phyloP scores from a whole-genome alignment of 2,113 vertebrate genomes.

The Haliaeetus leucogaster region DNA sequence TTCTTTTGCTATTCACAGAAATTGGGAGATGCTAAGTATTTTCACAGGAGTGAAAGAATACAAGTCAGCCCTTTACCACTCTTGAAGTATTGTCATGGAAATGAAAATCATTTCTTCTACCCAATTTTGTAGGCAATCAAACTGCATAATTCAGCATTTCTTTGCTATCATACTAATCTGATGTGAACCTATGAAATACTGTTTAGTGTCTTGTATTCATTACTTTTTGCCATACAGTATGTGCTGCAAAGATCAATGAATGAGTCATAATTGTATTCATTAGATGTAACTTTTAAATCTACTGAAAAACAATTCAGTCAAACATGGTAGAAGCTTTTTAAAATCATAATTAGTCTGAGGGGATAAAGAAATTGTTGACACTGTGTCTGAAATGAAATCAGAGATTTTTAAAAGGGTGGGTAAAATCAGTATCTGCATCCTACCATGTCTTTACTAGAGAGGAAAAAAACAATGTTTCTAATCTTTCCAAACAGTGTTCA shows the following conservation, averaged over 20 bases:
- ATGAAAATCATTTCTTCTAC: background rate
- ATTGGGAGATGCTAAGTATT: background rate
- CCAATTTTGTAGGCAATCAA: background rate
- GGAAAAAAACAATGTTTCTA: background rate
- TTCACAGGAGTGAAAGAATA: background rate
- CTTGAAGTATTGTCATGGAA: background rate
- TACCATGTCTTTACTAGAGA: background rate
- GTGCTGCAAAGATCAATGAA: background rate
- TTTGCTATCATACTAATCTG: background rate
- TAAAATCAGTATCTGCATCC: background rate
- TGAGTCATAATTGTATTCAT: background rate
- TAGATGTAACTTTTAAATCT: background rate
- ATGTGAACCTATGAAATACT: background rate
- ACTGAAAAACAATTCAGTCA: background rate
- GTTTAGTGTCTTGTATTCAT: background rate
- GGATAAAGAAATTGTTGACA: background rate
- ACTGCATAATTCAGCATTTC: background rate
- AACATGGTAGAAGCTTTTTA: background rate
- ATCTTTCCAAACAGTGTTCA: background rate
- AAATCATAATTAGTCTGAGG: background rate
- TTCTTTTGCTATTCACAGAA: background rate
- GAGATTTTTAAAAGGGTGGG: background rate
- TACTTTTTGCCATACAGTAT: background rate
- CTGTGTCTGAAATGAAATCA: background rate
- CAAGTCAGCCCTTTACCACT: background rate